These are phyloP conservation scores for Caenorhabditis tropicalis DNA, from an alignment of 1,140 invertebrate species.

Conservation along the genomic window DNA sequence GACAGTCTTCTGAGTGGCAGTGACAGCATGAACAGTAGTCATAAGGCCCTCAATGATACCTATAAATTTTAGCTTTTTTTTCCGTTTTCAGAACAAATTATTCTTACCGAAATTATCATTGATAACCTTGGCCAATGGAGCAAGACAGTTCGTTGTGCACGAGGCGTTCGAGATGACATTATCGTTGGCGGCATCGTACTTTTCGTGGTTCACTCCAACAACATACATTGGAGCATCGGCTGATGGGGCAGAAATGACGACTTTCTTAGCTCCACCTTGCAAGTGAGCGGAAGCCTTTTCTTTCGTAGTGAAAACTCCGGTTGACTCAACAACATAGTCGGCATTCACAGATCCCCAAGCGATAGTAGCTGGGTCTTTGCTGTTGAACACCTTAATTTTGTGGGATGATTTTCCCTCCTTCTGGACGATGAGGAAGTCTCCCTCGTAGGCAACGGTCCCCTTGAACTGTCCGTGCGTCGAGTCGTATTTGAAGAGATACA, in stretches of 20 bases:
- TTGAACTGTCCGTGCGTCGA: constrained; percentile 91
- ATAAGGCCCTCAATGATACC: constrained; percentile 92
- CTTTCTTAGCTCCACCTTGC: constrained; percentile 75
- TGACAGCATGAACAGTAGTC: constrained; percentile 97
- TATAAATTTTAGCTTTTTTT: background rate
- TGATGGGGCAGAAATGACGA: constrained; percentile 93
- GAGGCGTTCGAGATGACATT: constrained; percentile 85
- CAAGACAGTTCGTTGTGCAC: constrained; percentile 98
- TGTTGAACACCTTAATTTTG: constrained; percentile 54
- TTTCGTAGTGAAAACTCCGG: constrained; percentile 91
- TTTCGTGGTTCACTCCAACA: constrained; percentile 88
- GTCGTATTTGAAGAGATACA: constrained; percentile 96
- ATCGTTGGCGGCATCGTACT: constrained; percentile 82
- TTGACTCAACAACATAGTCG: constrained; percentile 94
- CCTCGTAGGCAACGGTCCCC: constrained; percentile 82
- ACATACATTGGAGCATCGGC: constrained; percentile 97
- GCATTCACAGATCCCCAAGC: constrained; percentile 87
- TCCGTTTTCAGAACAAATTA: constrained; percentile 75
- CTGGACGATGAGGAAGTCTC: constrained; percentile 82
- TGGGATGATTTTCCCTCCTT: constrained; percentile 73
- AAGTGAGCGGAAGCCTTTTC: constrained; percentile 72
- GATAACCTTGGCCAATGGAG: constrained; percentile 94
- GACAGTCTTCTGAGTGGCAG: constrained; percentile 95
- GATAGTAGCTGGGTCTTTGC: constrained; percentile 81
- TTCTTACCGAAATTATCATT: constrained; percentile 83